phyloP scores from a whole-genome alignment of 2,113 vertebrate species.

The Heloderma charlesbogerti region DNA sequence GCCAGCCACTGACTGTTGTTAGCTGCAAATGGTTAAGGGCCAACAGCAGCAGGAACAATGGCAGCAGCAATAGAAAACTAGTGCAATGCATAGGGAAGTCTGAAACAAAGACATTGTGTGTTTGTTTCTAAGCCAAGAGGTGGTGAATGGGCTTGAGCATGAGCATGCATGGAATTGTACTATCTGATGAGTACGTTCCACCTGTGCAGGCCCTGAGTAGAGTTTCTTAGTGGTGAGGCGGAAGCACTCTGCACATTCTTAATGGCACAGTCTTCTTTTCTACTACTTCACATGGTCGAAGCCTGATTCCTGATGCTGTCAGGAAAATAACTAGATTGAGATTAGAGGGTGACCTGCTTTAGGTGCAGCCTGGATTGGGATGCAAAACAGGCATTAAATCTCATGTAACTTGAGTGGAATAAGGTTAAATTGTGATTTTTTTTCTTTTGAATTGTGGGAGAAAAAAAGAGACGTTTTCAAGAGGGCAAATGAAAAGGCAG shows the following conservation, averaged over 20 bases:
- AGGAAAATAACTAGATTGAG: not conserved
- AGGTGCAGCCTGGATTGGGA: not conserved
- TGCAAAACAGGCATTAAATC: not conserved
- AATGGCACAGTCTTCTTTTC: not conserved
- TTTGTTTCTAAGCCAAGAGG: not conserved
- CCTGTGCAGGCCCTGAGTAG: not conserved
- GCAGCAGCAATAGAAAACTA: not conserved
- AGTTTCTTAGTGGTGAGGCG: not conserved
- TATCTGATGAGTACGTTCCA: too few relatives aligned
- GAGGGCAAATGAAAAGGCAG: not conserved
- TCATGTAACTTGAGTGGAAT: not conserved
- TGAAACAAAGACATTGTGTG: not conserved
- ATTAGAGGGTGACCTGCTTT: not conserved
- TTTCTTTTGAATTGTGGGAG: not conserved
- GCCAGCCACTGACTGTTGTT: slow-evolving; percentile 4
- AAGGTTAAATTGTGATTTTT: not conserved
- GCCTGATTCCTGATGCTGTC: not conserved
- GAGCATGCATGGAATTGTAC: not conserved
- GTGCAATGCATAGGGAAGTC: not conserved
- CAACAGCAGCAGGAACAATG: not conserved
- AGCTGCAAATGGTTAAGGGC: slow-evolving; percentile 5
- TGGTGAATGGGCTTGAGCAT: not conserved
- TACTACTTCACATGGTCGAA: not conserved
- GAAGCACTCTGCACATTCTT: not conserved
- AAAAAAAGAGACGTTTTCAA: not conserved